These are phyloP conservation scores for Phenganax stokvisi DNA, from an alignment of 92 coral and sea anemone genomes.

Conservation along the genomic window DNA sequence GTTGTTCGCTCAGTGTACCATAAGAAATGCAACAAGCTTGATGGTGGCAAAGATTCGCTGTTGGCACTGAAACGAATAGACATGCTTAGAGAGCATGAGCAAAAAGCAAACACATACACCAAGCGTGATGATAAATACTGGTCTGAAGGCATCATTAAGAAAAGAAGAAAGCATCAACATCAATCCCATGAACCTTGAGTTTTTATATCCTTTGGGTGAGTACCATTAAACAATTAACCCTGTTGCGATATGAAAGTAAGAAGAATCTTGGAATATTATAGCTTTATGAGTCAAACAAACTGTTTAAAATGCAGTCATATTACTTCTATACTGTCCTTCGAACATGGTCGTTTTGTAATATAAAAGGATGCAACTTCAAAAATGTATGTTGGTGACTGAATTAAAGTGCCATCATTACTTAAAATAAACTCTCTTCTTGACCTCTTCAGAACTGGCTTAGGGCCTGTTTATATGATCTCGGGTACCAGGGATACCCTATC, in stretches of 20 bases:
- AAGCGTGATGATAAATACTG: slow-evolving; percentile 23
- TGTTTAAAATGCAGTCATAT: slow-evolving; percentile 4
- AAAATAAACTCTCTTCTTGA: slow-evolving; percentile 25
- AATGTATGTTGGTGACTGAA: slow-evolving; percentile 33
- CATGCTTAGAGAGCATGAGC: slow-evolving; percentile 16
- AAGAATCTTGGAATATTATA: background rate
- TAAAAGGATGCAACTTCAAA: slow-evolving; percentile 36
- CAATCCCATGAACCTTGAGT: slow-evolving; percentile 10
- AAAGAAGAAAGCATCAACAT: slow-evolving; percentile 35
- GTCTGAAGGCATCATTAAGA: slow-evolving; percentile 25
- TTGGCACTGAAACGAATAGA: slow-evolving; percentile 31
- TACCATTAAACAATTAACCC: background rate
- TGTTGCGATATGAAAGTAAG: background rate
- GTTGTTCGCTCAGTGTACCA: background rate
- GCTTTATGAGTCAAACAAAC: slow-evolving; percentile 18
- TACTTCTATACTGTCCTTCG: slow-evolving; percentile 27
- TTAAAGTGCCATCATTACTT: slow-evolving; percentile 24
- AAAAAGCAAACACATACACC: slow-evolving; percentile 17
- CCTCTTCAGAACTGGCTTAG: slow-evolving; percentile 26
- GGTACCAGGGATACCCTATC: no score
- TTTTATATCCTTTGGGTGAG: slow-evolving; percentile 8
- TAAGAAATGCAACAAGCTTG: slow-evolving; percentile 6
- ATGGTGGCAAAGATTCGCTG: slow-evolving; percentile 18
- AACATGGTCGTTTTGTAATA: slow-evolving; percentile 28
- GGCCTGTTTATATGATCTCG: no score